phyloP scores from a whole-genome alignment of 2,113 vertebrate species.

The Orycteropus afer region DNA sequence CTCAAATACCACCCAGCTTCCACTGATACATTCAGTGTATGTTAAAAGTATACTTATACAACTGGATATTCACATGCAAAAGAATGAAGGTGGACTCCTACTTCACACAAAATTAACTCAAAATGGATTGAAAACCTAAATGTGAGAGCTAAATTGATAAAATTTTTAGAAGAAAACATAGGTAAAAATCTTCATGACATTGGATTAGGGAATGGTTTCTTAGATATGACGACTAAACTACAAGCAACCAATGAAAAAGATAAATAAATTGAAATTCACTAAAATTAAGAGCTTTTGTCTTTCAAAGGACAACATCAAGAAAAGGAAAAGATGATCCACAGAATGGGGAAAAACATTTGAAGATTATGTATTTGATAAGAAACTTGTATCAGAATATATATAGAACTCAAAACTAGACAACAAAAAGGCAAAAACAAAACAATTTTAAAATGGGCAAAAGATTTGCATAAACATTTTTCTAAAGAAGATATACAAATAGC shows the following conservation, averaged over 20 bases:
- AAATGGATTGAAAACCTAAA: neutral
- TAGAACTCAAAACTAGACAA: neutral
- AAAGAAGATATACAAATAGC: no score
- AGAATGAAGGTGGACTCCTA: neutral
- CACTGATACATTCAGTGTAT: neutral
- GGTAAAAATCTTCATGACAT: neutral
- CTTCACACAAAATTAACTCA: slow-evolving; percentile 20
- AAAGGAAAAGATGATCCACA: neutral
- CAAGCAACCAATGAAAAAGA: neutral
- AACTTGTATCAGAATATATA: neutral
- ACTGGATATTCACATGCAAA: neutral
- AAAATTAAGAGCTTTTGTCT: neutral
- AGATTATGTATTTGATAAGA: neutral
- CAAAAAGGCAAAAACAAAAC: slow-evolving; percentile 6
- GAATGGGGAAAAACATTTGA: slow-evolving; percentile 15
- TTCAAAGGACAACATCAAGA: neutral
- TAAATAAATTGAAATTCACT: neutral
- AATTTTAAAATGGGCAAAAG: neutral
- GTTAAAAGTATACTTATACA: neutral
- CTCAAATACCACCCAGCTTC: neutral
- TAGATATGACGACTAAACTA: neutral
- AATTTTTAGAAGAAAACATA: neutral
- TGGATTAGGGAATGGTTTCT: neutral
- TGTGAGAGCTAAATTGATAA: neutral
- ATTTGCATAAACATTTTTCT: neutral